A percentile compares a stretch with the other conserved stretches of the same genome.
Conservation (phyloP, 2,113 vertebrate species). For the rat (Rattus norvegicus) region DNA sequence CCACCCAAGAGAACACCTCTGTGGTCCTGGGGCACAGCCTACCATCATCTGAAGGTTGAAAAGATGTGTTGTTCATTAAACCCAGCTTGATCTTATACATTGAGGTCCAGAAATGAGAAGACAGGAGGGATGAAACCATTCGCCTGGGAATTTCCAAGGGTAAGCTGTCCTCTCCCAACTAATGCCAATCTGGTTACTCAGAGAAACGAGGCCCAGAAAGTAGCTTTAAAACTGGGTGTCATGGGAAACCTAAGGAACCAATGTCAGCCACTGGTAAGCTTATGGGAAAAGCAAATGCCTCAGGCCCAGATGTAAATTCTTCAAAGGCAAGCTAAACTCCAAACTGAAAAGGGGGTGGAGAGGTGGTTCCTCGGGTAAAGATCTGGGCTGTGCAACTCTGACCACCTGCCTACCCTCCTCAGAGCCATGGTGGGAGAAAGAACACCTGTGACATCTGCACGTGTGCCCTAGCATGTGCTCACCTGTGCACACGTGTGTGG, state of each 20-base stretch:
- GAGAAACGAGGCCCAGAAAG: neutral
- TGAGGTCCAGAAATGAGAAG: constrained; percentile 22
- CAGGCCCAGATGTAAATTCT: constrained; percentile 45
- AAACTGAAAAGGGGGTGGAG: neutral
- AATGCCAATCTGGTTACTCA: neutral
- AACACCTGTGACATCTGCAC: too few species aligned
- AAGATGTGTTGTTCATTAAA: constrained; percentile 60
- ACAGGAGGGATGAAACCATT: neutral
- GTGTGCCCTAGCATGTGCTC: too few species aligned
- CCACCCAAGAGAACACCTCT: neutral
- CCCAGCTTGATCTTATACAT: constrained; percentile 7
- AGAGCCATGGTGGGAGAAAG: neutral
- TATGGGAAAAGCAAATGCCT: neutral
- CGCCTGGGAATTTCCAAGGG: constrained; percentile 43
- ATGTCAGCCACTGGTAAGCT: neutral
- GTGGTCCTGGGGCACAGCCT: constrained; percentile 50
- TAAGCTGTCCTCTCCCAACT: neutral
- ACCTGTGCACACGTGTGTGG: neutral
- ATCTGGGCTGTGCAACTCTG: neutral
- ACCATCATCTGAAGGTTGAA: constrained; percentile 72
- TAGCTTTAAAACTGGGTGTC: neutral
- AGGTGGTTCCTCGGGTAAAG: neutral
- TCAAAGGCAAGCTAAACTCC: constrained; percentile 57
- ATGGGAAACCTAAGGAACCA: neutral
- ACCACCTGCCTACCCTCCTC: neutral